Percentiles rank a stretch among this genome's conserved stretches.
These are phyloP conservation scores for Rhysida immarginata DNA, from an alignment of 1,140 invertebrate genomes.

Conservation along the genomic window DNA sequence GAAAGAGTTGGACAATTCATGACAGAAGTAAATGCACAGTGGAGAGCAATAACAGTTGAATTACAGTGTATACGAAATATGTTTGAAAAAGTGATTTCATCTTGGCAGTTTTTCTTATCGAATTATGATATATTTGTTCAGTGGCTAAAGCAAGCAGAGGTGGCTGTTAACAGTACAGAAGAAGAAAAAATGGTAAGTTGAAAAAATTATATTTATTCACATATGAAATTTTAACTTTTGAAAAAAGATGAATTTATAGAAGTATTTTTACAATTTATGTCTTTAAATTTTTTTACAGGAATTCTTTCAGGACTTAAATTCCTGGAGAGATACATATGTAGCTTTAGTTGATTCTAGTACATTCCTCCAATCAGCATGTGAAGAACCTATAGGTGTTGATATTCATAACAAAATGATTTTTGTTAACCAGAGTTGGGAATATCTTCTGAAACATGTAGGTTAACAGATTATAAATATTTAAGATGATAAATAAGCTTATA, in stretches of 20 bases:
- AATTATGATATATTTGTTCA: constrained; percentile 53
- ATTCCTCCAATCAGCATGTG: constrained; percentile 73
- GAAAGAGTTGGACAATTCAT: constrained; percentile 66
- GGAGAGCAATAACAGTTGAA: constrained; percentile 78
- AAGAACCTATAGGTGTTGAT: constrained; percentile 56
- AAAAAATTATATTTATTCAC: too few species aligned
- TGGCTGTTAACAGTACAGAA: constrained; percentile 55
- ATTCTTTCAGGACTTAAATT: constrained; percentile 62
- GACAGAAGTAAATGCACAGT: constrained; percentile 65
- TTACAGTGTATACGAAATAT: constrained; percentile 75
- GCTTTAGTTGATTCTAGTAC: constrained; percentile 65
- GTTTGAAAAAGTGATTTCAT: constrained; percentile 68
- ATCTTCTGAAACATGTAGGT: too few species aligned
- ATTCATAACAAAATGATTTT: constrained; percentile 54
- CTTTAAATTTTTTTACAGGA: constrained; percentile 7
- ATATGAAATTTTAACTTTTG: too few species aligned
- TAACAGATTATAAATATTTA: too few species aligned
- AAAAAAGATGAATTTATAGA: too few species aligned
- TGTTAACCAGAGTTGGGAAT: constrained; percentile 61
- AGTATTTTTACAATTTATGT: not conserved
- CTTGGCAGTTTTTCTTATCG: constrained; percentile 70
- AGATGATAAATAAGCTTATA: too few species aligned
- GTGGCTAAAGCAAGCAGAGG: constrained; percentile 66
- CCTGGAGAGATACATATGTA: constrained; percentile 78
- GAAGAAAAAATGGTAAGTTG: constrained; percentile 52